A percentile compares a stretch with the other conserved stretches of the same genome.
These are phyloP conservation scores for Phyllostomus discolor DNA, from an alignment of 2,113 vertebrate genomes.

Conservation along the genomic window DNA sequence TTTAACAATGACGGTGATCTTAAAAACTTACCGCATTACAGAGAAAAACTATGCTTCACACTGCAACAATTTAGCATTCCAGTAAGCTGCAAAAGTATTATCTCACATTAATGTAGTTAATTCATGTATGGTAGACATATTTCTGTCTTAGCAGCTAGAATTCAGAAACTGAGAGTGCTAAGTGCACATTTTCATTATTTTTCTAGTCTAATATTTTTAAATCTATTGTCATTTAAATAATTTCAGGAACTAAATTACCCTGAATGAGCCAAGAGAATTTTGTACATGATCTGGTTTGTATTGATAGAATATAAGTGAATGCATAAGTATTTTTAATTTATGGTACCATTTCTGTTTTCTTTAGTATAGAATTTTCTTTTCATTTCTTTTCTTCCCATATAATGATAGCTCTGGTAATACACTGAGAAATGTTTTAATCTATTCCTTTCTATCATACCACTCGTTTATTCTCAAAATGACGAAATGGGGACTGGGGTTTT, in stretches of 20 bases:
- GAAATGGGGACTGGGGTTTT: neutral
- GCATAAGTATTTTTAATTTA: neutral
- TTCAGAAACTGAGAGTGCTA: neutral
- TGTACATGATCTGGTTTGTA: neutral
- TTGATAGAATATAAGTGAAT: neutral
- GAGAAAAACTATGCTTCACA: conserved; percentile 37
- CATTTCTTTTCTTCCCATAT: neutral
- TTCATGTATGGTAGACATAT: neutral
- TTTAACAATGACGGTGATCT: conserved; percentile 60
- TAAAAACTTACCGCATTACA: conserved; percentile 16
- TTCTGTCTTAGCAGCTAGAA: conserved; percentile 27
- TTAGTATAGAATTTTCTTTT: neutral
- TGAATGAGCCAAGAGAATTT: neutral
- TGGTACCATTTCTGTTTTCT: neutral
- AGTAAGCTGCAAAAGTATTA: neutral
- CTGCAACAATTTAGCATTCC: neutral
- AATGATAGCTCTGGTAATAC: neutral
- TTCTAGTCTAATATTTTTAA: neutral
- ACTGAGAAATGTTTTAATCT: neutral
- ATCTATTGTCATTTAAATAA: neutral
- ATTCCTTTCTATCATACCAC: neutral
- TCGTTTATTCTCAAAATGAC: neutral
- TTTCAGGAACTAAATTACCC: neutral
- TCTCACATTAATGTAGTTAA: neutral
- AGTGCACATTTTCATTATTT: neutral